These are phyloP conservation scores for Psettodes erumei DNA, from an alignment of 2,113 vertebrate species.

Conservation along the genomic window DNA sequence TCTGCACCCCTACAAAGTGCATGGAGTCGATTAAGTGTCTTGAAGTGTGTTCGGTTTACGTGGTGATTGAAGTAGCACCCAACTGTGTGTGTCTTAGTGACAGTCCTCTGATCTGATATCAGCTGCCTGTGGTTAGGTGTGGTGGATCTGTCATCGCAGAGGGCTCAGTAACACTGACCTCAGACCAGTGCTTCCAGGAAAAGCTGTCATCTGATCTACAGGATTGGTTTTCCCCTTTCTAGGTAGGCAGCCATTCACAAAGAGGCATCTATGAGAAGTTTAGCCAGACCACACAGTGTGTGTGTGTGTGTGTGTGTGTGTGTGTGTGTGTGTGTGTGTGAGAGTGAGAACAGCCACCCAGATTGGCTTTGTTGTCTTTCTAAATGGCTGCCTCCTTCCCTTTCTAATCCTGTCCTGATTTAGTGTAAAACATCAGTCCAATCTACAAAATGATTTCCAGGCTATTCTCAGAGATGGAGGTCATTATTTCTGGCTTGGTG, in stretches of 20 bases:
- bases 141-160: conserved; percentile 76
- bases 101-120: conserved; percentile 70
- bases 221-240: conserved; percentile 74
- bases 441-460: conserved; percentile 69
- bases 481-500: conserved; percentile 54
- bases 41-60: conserved; percentile 42
- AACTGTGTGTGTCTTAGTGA: conserved; percentile 62
- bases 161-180: conserved; percentile 75
- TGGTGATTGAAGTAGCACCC: conserved; percentile 72
- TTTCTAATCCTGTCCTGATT: conserved; percentile 23
- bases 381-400: conserved; percentile 54
- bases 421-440: conserved; percentile 57
- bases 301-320: conserved; percentile 31
- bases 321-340: conserved; percentile 1
- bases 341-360: conserved; percentile 43
- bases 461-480: conserved; percentile 57
- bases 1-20: conserved; percentile 30
- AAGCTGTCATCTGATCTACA: conserved; percentile 68
- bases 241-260: conserved; percentile 69
- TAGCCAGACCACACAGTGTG: conserved; percentile 69
- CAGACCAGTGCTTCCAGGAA: conserved; percentile 75
- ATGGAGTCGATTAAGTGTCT: conserved; percentile 55
- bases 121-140: conserved; percentile 72
- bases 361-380: conserved; percentile 63
- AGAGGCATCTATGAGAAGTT: conserved; percentile 76